phyloP scores from a whole-genome alignment of 2,888 invertebrate species.

The Adineta ricciae region DNA sequence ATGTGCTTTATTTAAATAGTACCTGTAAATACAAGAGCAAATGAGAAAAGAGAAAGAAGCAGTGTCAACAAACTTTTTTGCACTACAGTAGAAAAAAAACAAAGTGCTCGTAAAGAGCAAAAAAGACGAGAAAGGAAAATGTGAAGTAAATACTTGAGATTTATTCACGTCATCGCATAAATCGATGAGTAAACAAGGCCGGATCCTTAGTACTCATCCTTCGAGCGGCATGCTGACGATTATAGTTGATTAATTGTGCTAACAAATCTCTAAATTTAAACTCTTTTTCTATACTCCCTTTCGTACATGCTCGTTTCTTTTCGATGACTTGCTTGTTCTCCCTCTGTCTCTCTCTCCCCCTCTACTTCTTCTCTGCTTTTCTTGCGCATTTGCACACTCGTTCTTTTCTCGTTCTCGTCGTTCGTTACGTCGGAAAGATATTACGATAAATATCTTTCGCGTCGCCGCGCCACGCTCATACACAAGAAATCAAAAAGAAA shows the following conservation, averaged over 20 bases:
- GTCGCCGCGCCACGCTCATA: slow-evolving; percentile 2
- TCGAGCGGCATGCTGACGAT: neutral
- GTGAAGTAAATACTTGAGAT: neutral
- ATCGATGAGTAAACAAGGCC: neutral
- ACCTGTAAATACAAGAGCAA: neutral
- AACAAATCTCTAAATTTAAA: neutral
- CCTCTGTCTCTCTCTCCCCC: neutral
- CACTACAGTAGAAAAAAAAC: neutral
- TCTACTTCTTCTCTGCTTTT: neutral
- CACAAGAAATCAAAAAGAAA: slow-evolving; percentile 3
- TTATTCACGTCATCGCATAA: neutral
- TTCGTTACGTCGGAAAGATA: slow-evolving; percentile 9
- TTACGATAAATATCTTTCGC: slow-evolving; percentile 9
- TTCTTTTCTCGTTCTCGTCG: neutral
- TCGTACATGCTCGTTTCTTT: neutral
- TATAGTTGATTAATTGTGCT: neutral
- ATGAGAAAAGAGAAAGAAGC: neutral
- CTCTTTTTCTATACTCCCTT: neutral
- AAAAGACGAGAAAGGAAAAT: neutral
- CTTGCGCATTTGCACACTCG: neutral
- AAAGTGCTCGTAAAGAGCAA: neutral
- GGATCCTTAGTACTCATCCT: neutral
- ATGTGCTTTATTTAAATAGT: neutral
- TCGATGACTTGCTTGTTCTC: neutral
- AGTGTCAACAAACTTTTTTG: neutral